These are phyloP conservation scores for Plotosus lineatus DNA, from an alignment of 2,113 vertebrate genomes.

Conservation along the genomic window DNA sequence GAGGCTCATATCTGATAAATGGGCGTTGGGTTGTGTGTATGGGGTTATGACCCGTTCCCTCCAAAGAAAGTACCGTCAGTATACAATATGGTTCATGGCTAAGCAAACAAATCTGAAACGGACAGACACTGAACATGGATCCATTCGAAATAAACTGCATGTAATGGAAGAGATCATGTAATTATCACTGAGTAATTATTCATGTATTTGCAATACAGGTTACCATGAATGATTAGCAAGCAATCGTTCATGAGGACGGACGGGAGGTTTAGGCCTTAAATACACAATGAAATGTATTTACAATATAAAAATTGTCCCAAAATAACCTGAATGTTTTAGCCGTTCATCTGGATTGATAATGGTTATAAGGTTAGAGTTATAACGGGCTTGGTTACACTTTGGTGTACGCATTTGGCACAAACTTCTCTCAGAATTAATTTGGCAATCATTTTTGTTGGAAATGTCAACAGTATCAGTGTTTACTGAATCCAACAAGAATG, in stretches of 20 bases:
- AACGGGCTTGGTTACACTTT: neutral
- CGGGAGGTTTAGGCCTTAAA: neutral
- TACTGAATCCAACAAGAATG: no score
- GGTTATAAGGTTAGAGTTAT: no score
- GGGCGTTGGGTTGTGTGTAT: neutral
- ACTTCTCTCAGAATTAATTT: neutral
- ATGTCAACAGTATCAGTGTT: no score
- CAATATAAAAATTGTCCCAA: no score
- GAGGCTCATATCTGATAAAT: constrained; percentile 9
- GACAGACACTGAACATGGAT: neutral
- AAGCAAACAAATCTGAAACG: neutral
- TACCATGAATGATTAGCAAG: neutral
- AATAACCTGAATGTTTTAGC: no score
- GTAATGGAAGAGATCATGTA: no score
- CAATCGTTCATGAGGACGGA: neutral
- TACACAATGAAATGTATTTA: neutral
- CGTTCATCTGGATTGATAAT: neutral
- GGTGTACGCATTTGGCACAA: constrained; percentile 4
- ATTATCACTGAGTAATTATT: neutral
- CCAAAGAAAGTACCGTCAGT: neutral
- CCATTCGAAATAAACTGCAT: neutral
- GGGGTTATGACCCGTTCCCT: constrained; percentile 6
- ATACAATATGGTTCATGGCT: neutral
- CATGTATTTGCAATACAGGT: neutral
- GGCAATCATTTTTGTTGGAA: no score